These are phyloP conservation scores for Megathymus violae DNA, from an alignment of 1,140 invertebrate species.

Conservation along the genomic window DNA sequence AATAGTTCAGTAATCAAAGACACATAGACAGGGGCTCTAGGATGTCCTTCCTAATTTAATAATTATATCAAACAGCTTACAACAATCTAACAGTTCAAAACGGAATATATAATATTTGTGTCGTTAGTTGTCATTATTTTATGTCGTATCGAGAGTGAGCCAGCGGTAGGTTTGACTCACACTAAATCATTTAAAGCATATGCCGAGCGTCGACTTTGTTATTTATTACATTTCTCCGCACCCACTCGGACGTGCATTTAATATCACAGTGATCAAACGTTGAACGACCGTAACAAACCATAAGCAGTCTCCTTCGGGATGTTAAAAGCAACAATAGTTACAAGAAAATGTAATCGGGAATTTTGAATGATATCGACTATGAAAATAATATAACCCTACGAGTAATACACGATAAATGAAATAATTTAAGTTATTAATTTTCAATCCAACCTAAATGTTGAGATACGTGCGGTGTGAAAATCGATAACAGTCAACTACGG, in stretches of 20 bases:
- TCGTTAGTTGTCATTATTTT: background rate
- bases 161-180: constrained; percentile 41
- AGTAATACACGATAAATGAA: background rate
- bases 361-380: constrained; percentile 11
- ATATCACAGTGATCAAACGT: constrained; percentile 60
- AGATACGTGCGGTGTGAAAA: constrained; percentile 37
- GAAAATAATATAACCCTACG: constrained; percentile 6
- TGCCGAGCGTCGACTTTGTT: constrained; percentile 48
- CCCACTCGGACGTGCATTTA: constrained; percentile 53
- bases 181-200: constrained; percentile 60
- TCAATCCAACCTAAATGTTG: constrained; percentile 35
- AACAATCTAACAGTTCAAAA: background rate
- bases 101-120: background rate
- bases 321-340: constrained; percentile 40
- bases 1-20: too few relatives aligned
- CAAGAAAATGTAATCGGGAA: constrained; percentile 13
- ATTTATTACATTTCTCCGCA: constrained; percentile 70
- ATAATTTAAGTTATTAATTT: constrained; percentile 13
- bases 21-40: too few relatives aligned
- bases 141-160: constrained; percentile 43
- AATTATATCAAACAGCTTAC: too few relatives aligned
- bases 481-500: constrained; percentile 48
- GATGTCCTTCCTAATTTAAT: too few relatives aligned
- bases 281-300: constrained; percentile 63
- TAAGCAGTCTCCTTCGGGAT: constrained; percentile 42